These are phyloP conservation scores for Heteronetta atricapilla DNA, from an alignment of 2,113 vertebrate species.

Conservation along the genomic window DNA sequence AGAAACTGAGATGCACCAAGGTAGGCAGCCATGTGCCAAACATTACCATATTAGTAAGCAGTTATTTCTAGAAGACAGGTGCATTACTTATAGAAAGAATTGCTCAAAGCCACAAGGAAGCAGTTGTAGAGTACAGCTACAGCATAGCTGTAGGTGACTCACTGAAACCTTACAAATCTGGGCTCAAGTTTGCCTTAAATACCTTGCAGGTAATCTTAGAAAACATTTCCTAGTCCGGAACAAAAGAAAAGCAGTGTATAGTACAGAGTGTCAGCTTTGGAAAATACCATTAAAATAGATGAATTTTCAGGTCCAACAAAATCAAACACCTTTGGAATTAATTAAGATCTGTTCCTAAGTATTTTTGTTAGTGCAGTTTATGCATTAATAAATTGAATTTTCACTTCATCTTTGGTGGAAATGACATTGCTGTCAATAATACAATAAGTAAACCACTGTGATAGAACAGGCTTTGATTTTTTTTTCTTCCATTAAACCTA, in stretches of 20 bases:
- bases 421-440: background rate
- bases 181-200: background rate
- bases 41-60: accelerated
- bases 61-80: background rate
- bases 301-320: background rate
- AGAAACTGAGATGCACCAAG: background rate
- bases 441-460: background rate
- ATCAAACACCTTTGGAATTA: background rate
- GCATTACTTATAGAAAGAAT: background rate
- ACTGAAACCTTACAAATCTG: background rate
- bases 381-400: background rate
- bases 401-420: background rate
- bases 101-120: background rate
- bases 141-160: background rate
- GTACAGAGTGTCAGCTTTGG: background rate
- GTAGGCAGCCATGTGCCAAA: background rate
- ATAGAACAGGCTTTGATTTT: background rate
- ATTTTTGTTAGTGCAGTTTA: background rate
- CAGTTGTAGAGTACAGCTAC: background rate
- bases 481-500: background rate
- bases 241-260: background rate
- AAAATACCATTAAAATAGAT: background rate
- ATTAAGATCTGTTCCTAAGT: background rate
- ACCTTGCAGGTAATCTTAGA: background rate
- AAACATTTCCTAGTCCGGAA: background rate